Percentiles rank a stretch among this genome's conserved stretches.
Evolutionary conservation across 2,113 vertebrate species (phyloP).

Genomic region (Camelus dromedarius): DNA sequence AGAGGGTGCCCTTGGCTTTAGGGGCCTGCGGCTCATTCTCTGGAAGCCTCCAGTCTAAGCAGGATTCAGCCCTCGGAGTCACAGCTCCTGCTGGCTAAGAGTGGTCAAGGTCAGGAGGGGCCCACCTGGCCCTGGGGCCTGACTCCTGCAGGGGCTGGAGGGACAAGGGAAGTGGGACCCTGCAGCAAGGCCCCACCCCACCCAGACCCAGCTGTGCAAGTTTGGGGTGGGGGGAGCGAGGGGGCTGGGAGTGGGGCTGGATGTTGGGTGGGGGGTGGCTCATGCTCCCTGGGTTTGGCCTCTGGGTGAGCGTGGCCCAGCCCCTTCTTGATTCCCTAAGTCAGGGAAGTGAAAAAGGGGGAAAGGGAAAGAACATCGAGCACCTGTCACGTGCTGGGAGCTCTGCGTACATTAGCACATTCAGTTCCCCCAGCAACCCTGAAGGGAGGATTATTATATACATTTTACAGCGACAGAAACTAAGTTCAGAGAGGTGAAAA

Average conservation of each 20-base stretch:
- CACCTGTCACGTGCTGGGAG: background rate
- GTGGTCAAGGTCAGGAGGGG: background rate
- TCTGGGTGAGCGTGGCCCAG: background rate
- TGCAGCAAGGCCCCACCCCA: background rate
- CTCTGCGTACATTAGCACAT: conserved; percentile 33
- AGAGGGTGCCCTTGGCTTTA: background rate
- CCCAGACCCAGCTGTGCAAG: background rate
- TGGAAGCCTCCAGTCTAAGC: background rate
- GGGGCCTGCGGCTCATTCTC: background rate
- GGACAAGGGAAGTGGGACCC: no score
- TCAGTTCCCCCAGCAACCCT: background rate
- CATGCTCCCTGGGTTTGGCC: background rate
- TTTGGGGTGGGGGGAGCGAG: background rate
- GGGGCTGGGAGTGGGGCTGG: background rate
- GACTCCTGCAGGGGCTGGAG: background rate
- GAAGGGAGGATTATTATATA: background rate
- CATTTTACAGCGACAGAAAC: conserved; percentile 43
- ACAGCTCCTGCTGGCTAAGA: background rate
- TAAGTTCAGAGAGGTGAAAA: conserved; percentile 39
- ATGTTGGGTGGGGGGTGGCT: background rate
- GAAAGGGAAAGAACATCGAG: background rate
- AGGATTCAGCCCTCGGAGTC: background rate
- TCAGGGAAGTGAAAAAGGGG: background rate
- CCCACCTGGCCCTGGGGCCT: background rate
- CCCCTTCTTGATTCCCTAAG: background rate